A percentile compares a stretch with the other conserved stretches of the same genome.
Conservation (phyloP, 2,797 vertebrate species). For the Aphelocoma californica region DNA sequence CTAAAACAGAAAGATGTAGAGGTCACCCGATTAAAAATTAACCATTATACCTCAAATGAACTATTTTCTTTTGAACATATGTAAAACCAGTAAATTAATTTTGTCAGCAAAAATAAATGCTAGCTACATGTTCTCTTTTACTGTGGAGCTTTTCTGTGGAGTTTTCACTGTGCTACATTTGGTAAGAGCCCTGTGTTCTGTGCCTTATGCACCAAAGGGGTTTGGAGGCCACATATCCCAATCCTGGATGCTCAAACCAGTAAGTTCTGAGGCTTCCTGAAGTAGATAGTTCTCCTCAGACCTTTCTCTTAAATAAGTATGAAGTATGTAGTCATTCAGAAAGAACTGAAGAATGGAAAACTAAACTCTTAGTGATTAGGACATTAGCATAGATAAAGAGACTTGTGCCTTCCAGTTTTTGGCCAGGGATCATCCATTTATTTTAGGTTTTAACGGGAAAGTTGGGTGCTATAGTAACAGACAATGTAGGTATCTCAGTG, state of each 20-base stretch:
- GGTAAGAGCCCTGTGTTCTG: rapidly evolving
- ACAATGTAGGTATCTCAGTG: background rate
- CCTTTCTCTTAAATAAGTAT: background rate
- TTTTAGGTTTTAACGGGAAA: background rate
- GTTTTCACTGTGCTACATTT: background rate
- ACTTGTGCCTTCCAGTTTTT: background rate
- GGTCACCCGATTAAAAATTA: background rate
- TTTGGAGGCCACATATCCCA: background rate
- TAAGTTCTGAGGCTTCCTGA: background rate
- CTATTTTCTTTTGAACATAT: background rate
- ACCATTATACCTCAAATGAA: background rate
- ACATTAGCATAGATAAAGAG: background rate
- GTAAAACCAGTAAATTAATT: background rate
- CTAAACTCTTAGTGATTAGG: background rate
- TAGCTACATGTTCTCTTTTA: background rate
- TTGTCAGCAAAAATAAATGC: background rate
- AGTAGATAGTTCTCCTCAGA: background rate
- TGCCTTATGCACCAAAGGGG: background rate
- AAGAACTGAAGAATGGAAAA: background rate
- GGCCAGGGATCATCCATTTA: background rate
- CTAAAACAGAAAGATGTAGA: background rate
- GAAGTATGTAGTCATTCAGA: background rate
- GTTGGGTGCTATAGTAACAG: background rate
- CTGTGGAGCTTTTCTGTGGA: background rate
- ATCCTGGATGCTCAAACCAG: background rate